Conservation (phyloP, 2,888 invertebrate species). For the Aleiodes alternator region DNA sequence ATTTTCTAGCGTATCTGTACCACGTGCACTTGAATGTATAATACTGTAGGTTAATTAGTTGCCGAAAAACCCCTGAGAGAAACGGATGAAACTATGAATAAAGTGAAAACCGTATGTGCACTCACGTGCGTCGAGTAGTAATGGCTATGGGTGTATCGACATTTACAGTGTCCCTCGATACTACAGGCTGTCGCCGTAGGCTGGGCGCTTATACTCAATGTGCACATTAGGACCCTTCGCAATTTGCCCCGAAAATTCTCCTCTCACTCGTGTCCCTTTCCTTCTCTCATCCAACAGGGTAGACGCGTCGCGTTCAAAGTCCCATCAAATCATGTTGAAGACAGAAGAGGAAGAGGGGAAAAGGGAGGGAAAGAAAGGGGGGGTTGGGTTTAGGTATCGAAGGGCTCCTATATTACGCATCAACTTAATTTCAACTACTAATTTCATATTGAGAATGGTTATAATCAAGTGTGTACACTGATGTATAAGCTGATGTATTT, state of each 20-base stretch:
- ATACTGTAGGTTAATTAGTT: constrained; percentile 44
- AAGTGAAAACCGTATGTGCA: constrained; percentile 14
- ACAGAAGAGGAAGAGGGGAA: background rate
- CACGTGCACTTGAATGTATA: background rate
- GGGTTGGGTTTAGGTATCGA: constrained; percentile 39
- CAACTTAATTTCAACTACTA: constrained; percentile 65
- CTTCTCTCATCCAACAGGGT: constrained; percentile 46
- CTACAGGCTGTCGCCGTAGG: constrained; percentile 47
- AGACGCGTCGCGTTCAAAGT: constrained; percentile 59
- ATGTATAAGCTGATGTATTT: background rate
- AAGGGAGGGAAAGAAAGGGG: too few species aligned
- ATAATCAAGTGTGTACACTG: background rate
- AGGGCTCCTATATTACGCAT: constrained; percentile 51
- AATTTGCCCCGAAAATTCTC: constrained; percentile 54
- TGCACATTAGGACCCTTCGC: constrained; percentile 58
- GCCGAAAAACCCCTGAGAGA: constrained; percentile 34
- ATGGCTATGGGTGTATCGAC: constrained; percentile 12
- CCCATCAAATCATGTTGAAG: constrained; percentile 57
- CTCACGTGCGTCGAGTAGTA: constrained; percentile 44
- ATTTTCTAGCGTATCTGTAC: too few species aligned
- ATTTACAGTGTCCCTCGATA: constrained; percentile 35
- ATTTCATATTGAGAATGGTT: constrained; percentile 51
- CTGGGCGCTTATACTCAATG: constrained; percentile 50
- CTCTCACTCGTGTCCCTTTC: constrained; percentile 28
- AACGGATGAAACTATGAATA: constrained; percentile 44